Evolutionary conservation across 2,797 vertebrate genomes (phyloP).

Genomic region (Gambelia wislizenii): DNA sequence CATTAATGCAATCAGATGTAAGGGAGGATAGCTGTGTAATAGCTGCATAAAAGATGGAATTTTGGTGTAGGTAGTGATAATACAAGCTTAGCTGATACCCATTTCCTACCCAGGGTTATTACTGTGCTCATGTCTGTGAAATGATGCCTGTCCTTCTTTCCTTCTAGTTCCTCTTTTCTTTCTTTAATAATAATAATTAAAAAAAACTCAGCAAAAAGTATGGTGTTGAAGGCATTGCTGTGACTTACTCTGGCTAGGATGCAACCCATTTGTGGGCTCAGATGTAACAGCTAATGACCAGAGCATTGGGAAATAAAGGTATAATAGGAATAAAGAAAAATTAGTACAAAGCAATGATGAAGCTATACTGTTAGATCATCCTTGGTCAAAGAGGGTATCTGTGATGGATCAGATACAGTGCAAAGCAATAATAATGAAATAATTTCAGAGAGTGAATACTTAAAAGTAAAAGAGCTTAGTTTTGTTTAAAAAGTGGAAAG

Average conservation of each 20-base stretch:
- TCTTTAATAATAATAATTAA: not conserved
- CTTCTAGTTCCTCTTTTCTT: not conserved
- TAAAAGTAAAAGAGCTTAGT: not conserved
- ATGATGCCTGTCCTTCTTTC: no score
- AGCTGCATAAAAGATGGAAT: not conserved
- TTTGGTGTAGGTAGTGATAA: not conserved
- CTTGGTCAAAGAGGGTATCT: not conserved
- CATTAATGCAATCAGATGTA: not conserved
- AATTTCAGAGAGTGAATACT: not conserved
- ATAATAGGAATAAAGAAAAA: not conserved
- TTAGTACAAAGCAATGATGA: not conserved
- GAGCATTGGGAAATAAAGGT: not conserved
- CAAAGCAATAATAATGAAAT: not conserved
- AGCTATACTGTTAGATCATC: not conserved
- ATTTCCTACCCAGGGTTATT: not conserved
- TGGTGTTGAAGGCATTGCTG: not conserved
- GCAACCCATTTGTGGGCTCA: not conserved
- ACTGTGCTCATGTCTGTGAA: not conserved
- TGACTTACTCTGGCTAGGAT: not conserved
- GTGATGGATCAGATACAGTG: not conserved
- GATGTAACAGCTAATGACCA: not conserved
- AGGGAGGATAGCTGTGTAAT: not conserved
- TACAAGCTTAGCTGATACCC: not conserved
- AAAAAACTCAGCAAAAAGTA: not conserved
- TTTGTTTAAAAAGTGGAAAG: not conserved